Base-by-base conservation (phyloP, 1,140 invertebrate species). In the Geopemphigus sp. region DNA sequence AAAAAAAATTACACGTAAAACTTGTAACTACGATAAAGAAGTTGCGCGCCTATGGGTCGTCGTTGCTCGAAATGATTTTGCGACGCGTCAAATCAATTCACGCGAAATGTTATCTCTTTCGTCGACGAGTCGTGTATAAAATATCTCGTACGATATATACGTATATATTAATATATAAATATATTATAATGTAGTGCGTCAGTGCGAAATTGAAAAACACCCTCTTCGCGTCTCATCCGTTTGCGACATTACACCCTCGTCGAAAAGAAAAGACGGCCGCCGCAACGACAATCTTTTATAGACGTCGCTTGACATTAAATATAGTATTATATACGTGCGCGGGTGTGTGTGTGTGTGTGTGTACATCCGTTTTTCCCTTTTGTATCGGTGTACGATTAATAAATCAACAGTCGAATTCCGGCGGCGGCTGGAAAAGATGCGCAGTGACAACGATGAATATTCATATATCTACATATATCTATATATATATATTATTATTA, bases 361-460 rank as follows among this genome's bases (percentile, higher is more conserved):
- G 11, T 11, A 45, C 32, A 50, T 12, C n/a, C 0, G 6, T 50
- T 50, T 50, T 50, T 50, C 12, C 14, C 56, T 50, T 78, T 76
- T 26, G 24, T 78, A 78, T 63, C 74, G 74, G 74, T n/a, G 57
- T 19, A 22, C 74, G 74, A 78, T 78, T 78, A 78, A 78, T 78
- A 78, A 78, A 78, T 78, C 74, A 78, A 78, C 74, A 78, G 74
- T 78, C 74, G 74, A 78, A 78, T 78, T 78, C 74, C 56, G 74
- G 32, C 54, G 29, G n/a, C 39, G 73, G 22, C 56, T 78, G 74
- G 29, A 78, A 78, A 78, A 78, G 74, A 78, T 78, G 74, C 74
- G 57, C 57, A 39, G 57, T 39, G 74, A 78, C 74, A 78, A 61
- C 74, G 74, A 63, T 78, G 74, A 78, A 78, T 78, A 78, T 78